Evolutionary conservation across 2,113 vertebrate genomes (phyloP).

Genomic region (Caloenas nicobarica): DNA sequence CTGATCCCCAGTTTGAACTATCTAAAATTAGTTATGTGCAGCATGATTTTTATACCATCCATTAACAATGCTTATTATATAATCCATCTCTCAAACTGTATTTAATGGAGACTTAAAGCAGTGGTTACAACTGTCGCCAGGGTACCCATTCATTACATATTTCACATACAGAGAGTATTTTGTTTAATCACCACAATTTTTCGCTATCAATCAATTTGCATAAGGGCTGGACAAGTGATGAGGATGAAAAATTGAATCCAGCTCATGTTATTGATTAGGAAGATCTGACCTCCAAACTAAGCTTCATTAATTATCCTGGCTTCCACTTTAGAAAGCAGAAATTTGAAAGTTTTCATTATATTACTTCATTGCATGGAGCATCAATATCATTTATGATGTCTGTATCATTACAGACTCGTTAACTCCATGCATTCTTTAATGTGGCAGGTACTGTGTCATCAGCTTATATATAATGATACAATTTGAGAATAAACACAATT

Average conservation of each 20-base stretch:
- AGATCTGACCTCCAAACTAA: slow-evolving; percentile 42
- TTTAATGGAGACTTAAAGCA: slow-evolving; percentile 64
- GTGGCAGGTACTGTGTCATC: neutral
- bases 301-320: slow-evolving; percentile 54
- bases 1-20: neutral
- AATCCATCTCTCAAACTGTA: slow-evolving; percentile 54
- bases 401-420: neutral
- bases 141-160: slow-evolving; percentile 59
- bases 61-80: slow-evolving; percentile 63
- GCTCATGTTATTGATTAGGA: slow-evolving; percentile 59
- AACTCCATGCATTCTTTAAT: neutral
- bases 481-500: neutral
- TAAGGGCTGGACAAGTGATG: slow-evolving; percentile 21
- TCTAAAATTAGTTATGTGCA: slow-evolving; percentile 47
- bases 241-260: slow-evolving; percentile 59
- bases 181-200: slow-evolving; percentile 64
- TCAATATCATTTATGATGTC: slow-evolving; percentile 5
- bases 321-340: slow-evolving; percentile 28
- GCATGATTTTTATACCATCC: slow-evolving; percentile 49
- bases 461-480: neutral
- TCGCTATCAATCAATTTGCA: slow-evolving; percentile 51
- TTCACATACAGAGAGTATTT: slow-evolving; percentile 40
- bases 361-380: neutral
- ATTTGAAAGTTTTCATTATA: slow-evolving; percentile 1
- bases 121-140: slow-evolving; percentile 40